Conservation (phyloP, 1,140 invertebrate genomes). For the Solenopsis invicta region DNA sequence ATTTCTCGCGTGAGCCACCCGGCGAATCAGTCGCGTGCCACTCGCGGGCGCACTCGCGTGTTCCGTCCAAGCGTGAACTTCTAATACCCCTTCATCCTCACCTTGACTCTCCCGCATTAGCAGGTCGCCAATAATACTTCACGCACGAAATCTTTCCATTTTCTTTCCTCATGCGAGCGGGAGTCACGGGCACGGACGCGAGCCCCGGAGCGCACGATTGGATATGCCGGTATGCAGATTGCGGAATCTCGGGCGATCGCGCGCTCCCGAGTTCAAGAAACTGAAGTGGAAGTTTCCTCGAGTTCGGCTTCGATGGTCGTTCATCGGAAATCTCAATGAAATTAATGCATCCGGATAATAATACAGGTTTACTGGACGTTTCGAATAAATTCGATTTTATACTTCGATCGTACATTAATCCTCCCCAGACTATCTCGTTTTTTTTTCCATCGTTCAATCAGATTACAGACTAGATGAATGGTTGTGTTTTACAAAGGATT, state of each 20-base stretch:
- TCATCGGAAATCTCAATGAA: background rate
- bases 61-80: conserved; percentile 79
- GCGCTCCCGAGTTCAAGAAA: conserved; percentile 32
- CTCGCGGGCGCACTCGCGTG: conserved; percentile 80
- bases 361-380: background rate
- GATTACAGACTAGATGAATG: too few relatives aligned
- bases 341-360: background rate
- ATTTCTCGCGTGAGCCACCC: conserved; percentile 72
- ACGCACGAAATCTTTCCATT: conserved; percentile 79
- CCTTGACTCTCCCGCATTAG: conserved; percentile 78
- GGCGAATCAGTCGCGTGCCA: conserved; percentile 80
- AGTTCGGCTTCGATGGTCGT: background rate
- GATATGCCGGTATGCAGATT: conserved; percentile 63
- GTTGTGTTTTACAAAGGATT: too few relatives aligned
- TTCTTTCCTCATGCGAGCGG: conserved; percentile 73
- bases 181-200: conserved; percentile 70
- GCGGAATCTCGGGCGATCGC: conserved; percentile 44
- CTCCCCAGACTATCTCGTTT: too few relatives aligned
- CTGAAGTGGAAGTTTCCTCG: background rate
- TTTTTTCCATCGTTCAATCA: too few relatives aligned
- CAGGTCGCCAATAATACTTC: conserved; percentile 76
- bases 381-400: background rate
- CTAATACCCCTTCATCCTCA: conserved; percentile 80
- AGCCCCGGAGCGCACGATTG: conserved; percentile 9
- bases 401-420: background rate